These are phyloP conservation scores for Elephantulus edwardii DNA, from an alignment of 2,113 vertebrate species.

Conservation along the genomic window DNA sequence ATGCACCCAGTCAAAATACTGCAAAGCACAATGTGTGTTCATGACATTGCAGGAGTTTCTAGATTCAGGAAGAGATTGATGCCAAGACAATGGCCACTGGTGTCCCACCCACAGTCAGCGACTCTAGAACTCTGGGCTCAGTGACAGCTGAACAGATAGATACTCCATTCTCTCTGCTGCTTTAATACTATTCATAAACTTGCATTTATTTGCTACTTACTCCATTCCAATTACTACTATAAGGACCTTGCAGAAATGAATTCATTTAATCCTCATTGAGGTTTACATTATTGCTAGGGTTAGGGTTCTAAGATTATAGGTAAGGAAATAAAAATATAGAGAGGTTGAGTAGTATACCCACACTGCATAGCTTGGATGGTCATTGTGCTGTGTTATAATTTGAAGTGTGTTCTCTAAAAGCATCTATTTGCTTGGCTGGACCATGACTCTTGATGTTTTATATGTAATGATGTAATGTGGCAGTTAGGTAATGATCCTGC, in stretches of 20 bases:
- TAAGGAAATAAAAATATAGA: neutral
- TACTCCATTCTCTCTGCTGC: neutral
- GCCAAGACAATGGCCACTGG: neutral
- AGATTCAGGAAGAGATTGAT: too few species aligned
- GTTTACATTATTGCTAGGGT: neutral
- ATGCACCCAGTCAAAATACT: neutral
- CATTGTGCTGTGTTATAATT: too few species aligned
- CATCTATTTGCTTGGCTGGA: too few species aligned
- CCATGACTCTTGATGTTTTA: too few species aligned
- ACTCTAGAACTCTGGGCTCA: neutral
- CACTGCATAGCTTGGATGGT: too few species aligned
- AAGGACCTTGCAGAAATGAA: neutral
- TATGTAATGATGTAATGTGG: too few species aligned
- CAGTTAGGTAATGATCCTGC: too few species aligned
- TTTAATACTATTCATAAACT: neutral
- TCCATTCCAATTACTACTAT: neutral
- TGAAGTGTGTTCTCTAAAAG: too few species aligned
- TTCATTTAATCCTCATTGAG: neutral
- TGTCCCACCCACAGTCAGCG: neutral
- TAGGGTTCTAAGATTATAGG: too few species aligned
- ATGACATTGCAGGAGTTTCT: too few species aligned
- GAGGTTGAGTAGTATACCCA: neutral
- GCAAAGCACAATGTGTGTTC: neutral
- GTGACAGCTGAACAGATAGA: neutral
- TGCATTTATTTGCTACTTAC: neutral